Evolutionary conservation across 2,797 vertebrate species (phyloP), one percentile per base, ranked within the genome.

Genomic region (Cyclura pinguis): DNA sequence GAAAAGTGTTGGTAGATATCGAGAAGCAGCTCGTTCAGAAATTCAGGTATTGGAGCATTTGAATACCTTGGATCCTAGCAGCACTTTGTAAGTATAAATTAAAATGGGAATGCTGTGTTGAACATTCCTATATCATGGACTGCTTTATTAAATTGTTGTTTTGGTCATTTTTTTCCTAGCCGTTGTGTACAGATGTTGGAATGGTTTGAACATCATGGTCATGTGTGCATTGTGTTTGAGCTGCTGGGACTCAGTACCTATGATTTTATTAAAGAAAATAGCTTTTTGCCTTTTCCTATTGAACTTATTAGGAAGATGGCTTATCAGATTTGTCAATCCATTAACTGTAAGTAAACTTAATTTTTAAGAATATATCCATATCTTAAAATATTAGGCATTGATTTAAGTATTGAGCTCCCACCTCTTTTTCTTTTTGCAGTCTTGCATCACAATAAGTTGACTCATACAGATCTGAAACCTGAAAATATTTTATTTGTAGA

Each of bases 401-500:
- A 5, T 42, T 0, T 86, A 85, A 84, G 93, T 69, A 83, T 18
- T 62, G 18, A 88, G 77, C 91, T 14, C 18, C 55, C 90, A 1
- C 47, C 55, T 91, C 94, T 95, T 92, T 90, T 94, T 92, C 95
- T 76, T 76, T 85, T 96, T 96, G 2, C 94, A 99, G 99, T 99
- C 98, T 96, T 99, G 38, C 99, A 99, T 96, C 98, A 97, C 94
- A 99, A 99, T 97, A 99, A 99, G 94, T 96, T 99, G 95, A 99
- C 99, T 32, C 99, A 99, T 96, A 99, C 99, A 50, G 99, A 99
- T 96, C 97, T 99, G 95, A 99, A 99, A 95, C 99, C 99, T 87
- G 99, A 99, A 97, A 99, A 99, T 94, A 99, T 99, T 96, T 98
- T 99, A 84, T 99, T 99, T 96, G 98, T 99, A 94, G 97, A 98